phyloP scores from a whole-genome alignment of 2,888 invertebrate species.

The Temnothorax unifasciatus region DNA sequence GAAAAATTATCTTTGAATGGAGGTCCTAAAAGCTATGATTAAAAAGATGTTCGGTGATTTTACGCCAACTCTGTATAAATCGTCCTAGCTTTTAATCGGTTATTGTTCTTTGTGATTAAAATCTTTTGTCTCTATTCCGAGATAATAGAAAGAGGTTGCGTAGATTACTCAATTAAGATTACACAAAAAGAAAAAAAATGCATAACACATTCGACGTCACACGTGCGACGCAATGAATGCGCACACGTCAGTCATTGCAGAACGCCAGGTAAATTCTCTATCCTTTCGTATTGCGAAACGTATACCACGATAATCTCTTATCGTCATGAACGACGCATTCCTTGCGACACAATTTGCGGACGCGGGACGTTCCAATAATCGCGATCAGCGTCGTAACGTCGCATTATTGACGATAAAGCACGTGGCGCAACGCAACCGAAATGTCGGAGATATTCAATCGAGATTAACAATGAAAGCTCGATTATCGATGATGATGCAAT shows the following conservation, averaged over 20 bases:
- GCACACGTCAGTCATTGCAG: not conserved
- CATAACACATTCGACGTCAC: not conserved
- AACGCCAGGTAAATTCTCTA: conserved; percentile 32
- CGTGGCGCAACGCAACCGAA: conserved; percentile 14
- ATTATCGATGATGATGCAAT: conserved; percentile 30
- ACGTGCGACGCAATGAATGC: not conserved
- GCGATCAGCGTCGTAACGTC: conserved; percentile 12
- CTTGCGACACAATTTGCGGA: conserved; percentile 9
- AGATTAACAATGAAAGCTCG: not conserved
- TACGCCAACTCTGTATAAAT: not conserved
- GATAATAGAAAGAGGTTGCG: conserved; percentile 2
- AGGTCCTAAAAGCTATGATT: not conserved
- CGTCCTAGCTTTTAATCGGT: not conserved
- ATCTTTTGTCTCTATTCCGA: not conserved
- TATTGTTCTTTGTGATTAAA: conserved; percentile 3
- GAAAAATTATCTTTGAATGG: not conserved
- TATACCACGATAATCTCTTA: conserved; percentile 29
- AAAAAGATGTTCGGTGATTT: not conserved
- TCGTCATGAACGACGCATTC: conserved; percentile 9
- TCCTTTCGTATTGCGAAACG: conserved; percentile 21
- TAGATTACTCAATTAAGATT: not conserved
- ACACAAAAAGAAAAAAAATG: not conserved
- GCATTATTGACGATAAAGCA: conserved; percentile 21
- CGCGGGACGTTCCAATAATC: conserved; percentile 20
- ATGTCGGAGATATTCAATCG: not conserved